Evolutionary conservation across 2,113 vertebrate genomes (phyloP).

Genomic region (Poeciliopsis prolifica): DNA sequence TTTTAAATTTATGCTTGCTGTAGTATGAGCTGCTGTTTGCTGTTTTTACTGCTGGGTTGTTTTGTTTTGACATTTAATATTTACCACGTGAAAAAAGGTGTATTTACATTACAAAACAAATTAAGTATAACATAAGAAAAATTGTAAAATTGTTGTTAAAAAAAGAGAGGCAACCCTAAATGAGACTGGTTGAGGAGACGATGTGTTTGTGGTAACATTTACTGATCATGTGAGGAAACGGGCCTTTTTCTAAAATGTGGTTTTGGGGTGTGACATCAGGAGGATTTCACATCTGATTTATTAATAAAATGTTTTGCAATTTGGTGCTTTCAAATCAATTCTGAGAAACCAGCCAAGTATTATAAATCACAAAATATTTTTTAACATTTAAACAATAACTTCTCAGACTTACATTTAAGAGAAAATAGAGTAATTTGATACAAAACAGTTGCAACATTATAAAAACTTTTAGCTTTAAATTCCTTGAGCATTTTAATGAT

Average conservation of each 20-base stretch:
- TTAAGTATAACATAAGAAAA: constrained; percentile 5
- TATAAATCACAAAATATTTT: not conserved
- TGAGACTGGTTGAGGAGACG: not conserved
- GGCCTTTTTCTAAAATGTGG: constrained; percentile 34
- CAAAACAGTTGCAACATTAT: constrained; percentile 9
- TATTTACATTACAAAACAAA: constrained; percentile 20
- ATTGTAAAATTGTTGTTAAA: not conserved
- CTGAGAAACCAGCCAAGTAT: constrained; percentile 7
- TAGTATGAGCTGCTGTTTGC: constrained; percentile 40
- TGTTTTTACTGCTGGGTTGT: constrained; percentile 28
- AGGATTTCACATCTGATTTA: not conserved
- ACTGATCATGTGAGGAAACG: not conserved
- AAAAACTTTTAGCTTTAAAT: constrained; percentile 1
- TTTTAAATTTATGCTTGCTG: constrained; percentile 51
- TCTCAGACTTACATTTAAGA: not conserved
- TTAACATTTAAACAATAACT: constrained; percentile 16
- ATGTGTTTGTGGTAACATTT: not conserved
- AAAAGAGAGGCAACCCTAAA: not conserved
- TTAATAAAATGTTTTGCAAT: constrained; percentile 20
- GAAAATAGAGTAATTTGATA: constrained; percentile 20
- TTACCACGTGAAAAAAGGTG: not conserved
- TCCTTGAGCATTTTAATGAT: not conserved
- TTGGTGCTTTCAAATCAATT: constrained; percentile 21
- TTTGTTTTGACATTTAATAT: constrained; percentile 15
- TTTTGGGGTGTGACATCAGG: constrained; percentile 10